Percentiles rank a stretch among this genome's conserved stretches.
phyloP scores from a whole-genome alignment of 2,888 invertebrate genomes.

The Lycia hirtaria region DNA sequence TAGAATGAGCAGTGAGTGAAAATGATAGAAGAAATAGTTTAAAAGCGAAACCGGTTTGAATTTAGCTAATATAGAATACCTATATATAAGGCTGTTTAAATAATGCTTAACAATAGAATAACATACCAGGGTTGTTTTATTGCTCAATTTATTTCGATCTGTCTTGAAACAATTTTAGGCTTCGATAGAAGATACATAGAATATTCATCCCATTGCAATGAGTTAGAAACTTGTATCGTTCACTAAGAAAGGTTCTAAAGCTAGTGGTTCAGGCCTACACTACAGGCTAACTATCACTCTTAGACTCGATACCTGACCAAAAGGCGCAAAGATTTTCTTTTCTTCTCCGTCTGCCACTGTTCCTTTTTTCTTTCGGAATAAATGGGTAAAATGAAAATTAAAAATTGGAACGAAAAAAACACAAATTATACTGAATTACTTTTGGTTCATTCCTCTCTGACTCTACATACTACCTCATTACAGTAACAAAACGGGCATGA shows the following conservation, averaged over 20 bases:
- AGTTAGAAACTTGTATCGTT: neutral
- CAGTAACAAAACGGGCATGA: no score
- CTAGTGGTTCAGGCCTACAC: constrained; percentile 31
- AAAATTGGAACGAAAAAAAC: constrained; percentile 30
- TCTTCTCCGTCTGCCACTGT: constrained; percentile 91
- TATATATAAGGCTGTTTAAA: neutral
- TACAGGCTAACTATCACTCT: constrained; percentile 37
- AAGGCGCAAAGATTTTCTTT: constrained; percentile 90
- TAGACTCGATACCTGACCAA: constrained; percentile 89
- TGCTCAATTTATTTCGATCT: neutral
- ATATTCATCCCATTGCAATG: constrained; percentile 1
- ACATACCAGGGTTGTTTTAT: neutral
- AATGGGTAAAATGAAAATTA: constrained; percentile 45
- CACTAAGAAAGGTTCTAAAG: constrained; percentile 12
- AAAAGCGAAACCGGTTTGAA: neutral
- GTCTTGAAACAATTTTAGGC: neutral
- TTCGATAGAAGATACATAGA: no score
- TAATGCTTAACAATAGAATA: neutral
- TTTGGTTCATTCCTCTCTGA: no score
- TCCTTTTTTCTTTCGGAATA: constrained; percentile 87
- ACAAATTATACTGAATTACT: neutral
- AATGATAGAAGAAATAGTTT: neutral
- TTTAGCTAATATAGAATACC: neutral
- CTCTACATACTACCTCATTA: no score
- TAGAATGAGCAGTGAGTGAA: neutral